A percentile compares a stretch with the other conserved stretches of the same genome.
These are phyloP conservation scores for Drosophila sp. DNA, from an alignment of 1,140 invertebrate genomes.

Conservation along the genomic window DNA sequence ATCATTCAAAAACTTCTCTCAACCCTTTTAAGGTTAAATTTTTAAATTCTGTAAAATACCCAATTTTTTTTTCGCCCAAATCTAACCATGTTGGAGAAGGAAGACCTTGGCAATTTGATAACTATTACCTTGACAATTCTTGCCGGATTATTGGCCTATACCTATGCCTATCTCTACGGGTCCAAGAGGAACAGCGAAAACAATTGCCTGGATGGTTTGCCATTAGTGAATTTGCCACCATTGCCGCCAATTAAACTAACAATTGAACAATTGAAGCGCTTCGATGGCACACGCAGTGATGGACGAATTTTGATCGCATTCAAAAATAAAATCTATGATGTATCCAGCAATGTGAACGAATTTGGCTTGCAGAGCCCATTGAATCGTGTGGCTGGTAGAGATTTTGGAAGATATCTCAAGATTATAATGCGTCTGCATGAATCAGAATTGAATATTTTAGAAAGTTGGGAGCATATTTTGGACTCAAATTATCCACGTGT, in stretches of 20 bases:
- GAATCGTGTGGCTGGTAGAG: conserved; percentile 39
- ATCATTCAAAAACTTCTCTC: too few species aligned
- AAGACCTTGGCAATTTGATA: not conserved
- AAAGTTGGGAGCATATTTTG: conserved; percentile 41
- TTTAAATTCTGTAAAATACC: too few species aligned
- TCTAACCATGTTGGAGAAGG: conserved; percentile 1
- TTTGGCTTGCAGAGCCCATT: conserved; percentile 30
- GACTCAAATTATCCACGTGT: conserved; percentile 41
- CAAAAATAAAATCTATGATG: conserved; percentile 54
- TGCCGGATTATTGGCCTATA: conserved; percentile 3
- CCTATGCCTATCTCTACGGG: not conserved
- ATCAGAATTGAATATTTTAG: conserved; percentile 24
- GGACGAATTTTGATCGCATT: conserved; percentile 52
- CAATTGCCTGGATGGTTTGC: not conserved
- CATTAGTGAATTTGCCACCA: conserved; percentile 5
- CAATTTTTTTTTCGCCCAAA: not conserved
- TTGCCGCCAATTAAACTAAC: conserved; percentile 26
- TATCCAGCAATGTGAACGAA: conserved; percentile 25
- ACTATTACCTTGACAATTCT: not conserved
- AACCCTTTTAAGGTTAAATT: not conserved
- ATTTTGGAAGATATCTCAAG: conserved; percentile 48
- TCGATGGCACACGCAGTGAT: conserved; percentile 44
- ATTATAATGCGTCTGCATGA: not conserved
- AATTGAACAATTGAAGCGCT: conserved; percentile 12
- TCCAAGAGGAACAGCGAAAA: not conserved